These are phyloP conservation scores for Panagrolaimus sp. DNA, from an alignment of 1,140 invertebrate species.

Conservation along the genomic window DNA sequence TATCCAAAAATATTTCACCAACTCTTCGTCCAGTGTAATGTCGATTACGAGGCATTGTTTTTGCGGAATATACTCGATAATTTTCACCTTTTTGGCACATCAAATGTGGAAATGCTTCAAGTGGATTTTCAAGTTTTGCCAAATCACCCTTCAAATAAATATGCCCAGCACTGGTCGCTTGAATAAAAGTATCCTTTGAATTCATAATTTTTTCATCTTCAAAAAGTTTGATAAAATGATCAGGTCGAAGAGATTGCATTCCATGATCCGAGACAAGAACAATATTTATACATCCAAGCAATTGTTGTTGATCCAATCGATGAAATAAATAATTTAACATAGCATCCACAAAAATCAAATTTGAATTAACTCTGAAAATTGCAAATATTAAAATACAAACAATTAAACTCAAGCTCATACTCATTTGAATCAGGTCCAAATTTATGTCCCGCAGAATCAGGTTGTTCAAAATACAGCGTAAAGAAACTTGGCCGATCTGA, in stretches of 20 bases:
- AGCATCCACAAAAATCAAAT: slow-evolving; percentile 33
- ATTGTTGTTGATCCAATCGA: slow-evolving; percentile 33
- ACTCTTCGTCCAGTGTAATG: slow-evolving; percentile 42
- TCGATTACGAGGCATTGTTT: slow-evolving; percentile 44
- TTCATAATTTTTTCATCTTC: slow-evolving; percentile 2
- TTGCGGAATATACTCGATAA: slow-evolving; percentile 36
- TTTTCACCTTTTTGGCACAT: slow-evolving; percentile 35
- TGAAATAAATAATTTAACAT: slow-evolving; percentile 42
- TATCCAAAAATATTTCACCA: slow-evolving; percentile 43
- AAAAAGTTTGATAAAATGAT: slow-evolving; percentile 18
- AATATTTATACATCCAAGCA: slow-evolving; percentile 55
- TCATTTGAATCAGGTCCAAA: slow-evolving; percentile 29
- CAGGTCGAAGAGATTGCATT: slow-evolving; percentile 34
- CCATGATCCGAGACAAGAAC: slow-evolving; percentile 54
- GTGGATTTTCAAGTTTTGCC: not conserved
- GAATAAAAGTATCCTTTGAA: too few species aligned
- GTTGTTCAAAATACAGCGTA: slow-evolving; percentile 71
- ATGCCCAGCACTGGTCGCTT: slow-evolving; percentile 20
- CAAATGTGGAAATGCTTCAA: not conserved
- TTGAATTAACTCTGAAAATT: slow-evolving; percentile 37
- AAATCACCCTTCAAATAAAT: slow-evolving; percentile 10
- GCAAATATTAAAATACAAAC: too few species aligned
- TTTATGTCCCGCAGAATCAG: slow-evolving; percentile 65
- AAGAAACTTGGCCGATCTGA: slow-evolving; percentile 61
- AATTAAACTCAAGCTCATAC: too few species aligned